Base-by-base conservation (phyloP, 53 echinoderm and acorn worm genomes). In the Crossaster papposus region DNA sequence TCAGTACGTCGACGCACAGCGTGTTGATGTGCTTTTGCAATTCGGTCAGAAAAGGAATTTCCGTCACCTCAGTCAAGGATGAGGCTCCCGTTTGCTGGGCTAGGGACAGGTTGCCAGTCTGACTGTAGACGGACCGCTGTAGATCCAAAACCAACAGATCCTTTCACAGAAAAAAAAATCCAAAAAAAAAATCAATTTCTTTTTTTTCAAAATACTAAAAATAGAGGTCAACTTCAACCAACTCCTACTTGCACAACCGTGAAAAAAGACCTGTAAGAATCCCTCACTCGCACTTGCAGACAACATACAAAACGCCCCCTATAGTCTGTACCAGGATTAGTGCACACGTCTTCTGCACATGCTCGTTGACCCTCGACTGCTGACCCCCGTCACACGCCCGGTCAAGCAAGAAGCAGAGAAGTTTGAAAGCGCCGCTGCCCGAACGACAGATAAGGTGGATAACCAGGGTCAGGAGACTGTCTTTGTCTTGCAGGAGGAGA, bases 401-500 rank as follows among this genome's bases (percentile, higher is more conserved):
- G 64, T 96, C 91, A 64, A 99, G 74, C 34, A 99, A 76, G 89
- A 99, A 99, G 55, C 92, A 85, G 22, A 99, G 92, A 32, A 99
- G 92, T 68, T 96, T 93, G 89, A 93, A 99, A 22, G 99, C 96
- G 12, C 96, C 98, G 37, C 91, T 99, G 44, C 99, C 99, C 0
- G 99, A 99, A 76, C 90, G 90, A 65, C 99, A 96, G 77, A 99
- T 96, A 51, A 99, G 95, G 85, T 96, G 98, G 68, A 99, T 99
- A 72, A 99, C 90, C 35, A 99, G 91, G 6, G 93, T 92, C 55
- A 96, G 88, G 15, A 96, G 95, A 64, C 92, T 96, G 79, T 99
- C 99, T 51, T 93, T 89, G 88, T 99, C 99, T 79, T 93, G 89
- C 73, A 92, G 83, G 51, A 97, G 89, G 65, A 97, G 79, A 32